Conservation (phyloP, 2,113 vertebrate genomes). For the Toxotes jaculatrix region DNA sequence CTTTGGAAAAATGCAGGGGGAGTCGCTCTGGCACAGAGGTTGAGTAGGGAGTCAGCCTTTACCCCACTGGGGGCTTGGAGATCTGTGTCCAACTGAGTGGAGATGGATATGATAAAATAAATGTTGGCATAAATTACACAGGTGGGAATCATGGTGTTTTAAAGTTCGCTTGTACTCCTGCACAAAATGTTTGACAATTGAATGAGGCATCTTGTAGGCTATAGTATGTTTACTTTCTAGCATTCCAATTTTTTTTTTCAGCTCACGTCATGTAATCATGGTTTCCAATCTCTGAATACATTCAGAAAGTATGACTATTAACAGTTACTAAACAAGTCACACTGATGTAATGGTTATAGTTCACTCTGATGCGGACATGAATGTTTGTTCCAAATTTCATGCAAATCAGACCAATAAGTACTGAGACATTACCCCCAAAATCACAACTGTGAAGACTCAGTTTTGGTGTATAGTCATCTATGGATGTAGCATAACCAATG, state of each 20-base stretch:
- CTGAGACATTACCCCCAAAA: neutral
- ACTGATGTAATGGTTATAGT: neutral
- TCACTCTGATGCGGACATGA: neutral
- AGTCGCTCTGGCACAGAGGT: constrained; percentile 17
- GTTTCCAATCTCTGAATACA: neutral
- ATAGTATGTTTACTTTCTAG: neutral
- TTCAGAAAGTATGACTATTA: neutral
- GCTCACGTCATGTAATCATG: neutral
- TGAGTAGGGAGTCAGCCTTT: neutral
- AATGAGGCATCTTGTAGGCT: neutral
- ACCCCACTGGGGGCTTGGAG: neutral
- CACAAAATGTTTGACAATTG: neutral
- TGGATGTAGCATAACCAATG: neutral
- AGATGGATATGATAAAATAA: constrained; percentile 4
- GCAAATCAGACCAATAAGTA: neutral
- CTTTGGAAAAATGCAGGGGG: constrained; percentile 36
- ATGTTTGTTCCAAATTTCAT: neutral
- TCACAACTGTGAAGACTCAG: neutral
- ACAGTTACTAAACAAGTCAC: neutral
- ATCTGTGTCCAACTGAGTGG: neutral
- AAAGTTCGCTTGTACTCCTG: neutral
- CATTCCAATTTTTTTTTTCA: neutral
- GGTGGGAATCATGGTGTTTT: constrained; percentile 26
- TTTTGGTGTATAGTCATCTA: neutral
- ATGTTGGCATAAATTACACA: constrained; percentile 13